Evolutionary conservation across 2,113 vertebrate genomes (phyloP).

Genomic region (Suricata suricatta): DNA sequence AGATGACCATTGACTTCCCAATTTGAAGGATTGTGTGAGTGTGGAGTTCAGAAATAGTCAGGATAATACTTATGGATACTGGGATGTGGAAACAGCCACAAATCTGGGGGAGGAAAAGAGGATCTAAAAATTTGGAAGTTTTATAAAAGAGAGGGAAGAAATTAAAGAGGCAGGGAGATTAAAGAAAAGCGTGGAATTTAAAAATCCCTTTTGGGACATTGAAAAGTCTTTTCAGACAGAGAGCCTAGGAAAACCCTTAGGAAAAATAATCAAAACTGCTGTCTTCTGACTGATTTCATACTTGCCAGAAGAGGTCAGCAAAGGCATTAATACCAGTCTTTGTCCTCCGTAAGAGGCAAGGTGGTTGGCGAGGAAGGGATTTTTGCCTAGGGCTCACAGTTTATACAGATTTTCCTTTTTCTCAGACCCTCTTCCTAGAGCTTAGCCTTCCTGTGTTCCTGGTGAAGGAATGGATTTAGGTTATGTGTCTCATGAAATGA

Average conservation of each 20-base stretch:
- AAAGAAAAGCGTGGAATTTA: neutral
- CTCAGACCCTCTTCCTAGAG: neutral
- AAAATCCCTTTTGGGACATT: neutral
- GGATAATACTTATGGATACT: neutral
- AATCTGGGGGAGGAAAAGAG: neutral
- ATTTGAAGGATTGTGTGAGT: neutral
- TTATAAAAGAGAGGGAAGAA: neutral
- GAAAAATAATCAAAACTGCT: neutral
- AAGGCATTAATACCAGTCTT: neutral
- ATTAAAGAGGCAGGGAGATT: neutral
- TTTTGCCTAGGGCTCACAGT: neutral
- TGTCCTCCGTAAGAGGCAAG: neutral
- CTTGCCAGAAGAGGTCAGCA: conserved; percentile 41
- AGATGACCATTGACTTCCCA: neutral
- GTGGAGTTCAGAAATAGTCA: neutral
- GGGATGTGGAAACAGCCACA: neutral
- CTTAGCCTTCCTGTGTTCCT: neutral
- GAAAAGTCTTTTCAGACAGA: neutral
- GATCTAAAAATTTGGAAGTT: neutral
- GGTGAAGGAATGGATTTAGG: neutral
- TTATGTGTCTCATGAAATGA: neutral
- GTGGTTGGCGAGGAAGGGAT: neutral
- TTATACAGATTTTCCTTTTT: neutral
- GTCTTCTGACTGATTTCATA: conserved; percentile 23
- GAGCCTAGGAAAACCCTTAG: neutral